These are phyloP conservation scores for Dromaius novaehollandiae DNA, from an alignment of 2,113 vertebrate species.

Conservation along the genomic window DNA sequence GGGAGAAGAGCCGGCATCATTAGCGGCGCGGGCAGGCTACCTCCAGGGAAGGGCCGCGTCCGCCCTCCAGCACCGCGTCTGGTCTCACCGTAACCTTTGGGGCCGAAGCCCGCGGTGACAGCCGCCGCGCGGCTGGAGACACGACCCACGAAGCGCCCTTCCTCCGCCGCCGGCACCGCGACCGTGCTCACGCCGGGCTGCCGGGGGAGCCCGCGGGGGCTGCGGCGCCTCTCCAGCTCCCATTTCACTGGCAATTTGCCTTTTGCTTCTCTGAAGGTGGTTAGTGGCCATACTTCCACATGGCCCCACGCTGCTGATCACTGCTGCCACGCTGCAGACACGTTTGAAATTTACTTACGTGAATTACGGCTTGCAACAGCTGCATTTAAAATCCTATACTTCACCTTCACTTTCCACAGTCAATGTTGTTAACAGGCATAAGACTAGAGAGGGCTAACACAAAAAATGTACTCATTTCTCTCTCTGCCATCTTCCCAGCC, in stretches of 20 bases:
- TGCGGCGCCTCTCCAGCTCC: not conserved
- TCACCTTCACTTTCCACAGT: conserved; percentile 37
- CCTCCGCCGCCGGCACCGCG: too few relatives aligned
- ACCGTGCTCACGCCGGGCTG: not conserved
- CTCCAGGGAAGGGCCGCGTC: accelerated
- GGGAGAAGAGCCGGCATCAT: not conserved
- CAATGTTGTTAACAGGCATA: conserved; percentile 38
- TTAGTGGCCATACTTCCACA: conserved; percentile 7
- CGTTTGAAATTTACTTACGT: conserved; percentile 28
- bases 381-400: conserved; percentile 43
- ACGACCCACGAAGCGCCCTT: not conserved
- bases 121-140: not conserved
- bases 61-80: not conserved
- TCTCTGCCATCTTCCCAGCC: not conserved
- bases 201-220: not conserved
- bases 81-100: not conserved
- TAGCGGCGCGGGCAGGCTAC: not conserved
- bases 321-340: not conserved
- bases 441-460: conserved; percentile 15
- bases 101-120: not conserved
- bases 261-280: not conserved
- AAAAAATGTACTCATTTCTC: conserved; percentile 26
- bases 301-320: not conserved
- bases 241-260: not conserved
- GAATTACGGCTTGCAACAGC: conserved; percentile 25